Base-by-base conservation (phyloP, 2,888 invertebrate genomes). In the Nebria brevicollis region DNA sequence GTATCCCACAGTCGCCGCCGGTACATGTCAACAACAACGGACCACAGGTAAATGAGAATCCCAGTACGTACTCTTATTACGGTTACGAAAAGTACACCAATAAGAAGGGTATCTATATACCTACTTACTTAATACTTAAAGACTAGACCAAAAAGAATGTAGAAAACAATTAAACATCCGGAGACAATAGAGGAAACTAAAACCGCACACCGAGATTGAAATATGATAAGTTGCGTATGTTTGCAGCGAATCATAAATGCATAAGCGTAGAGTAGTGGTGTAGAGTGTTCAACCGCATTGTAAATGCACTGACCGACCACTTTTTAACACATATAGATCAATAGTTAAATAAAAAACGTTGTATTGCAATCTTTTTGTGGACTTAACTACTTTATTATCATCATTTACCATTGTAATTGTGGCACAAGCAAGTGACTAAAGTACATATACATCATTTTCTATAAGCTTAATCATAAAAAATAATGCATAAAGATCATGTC, bases 11-110 rank as follows among this genome's bases (percentile, higher is more conserved):
- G n/a, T 72, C 75, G 64, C 20, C 43, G 15, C 15, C 75, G 20
- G 75, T 34, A 43, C 54, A 10, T 75, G 75, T 64, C 75, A 43
- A 75, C 75, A 75, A 54, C 75, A 80, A 64, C 25, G 80, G 15
- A 54, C 54, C 54, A 70, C 80, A 75, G 80, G 68, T 68, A 68
- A 68, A 68, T 68, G 26, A 54, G 54, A 54, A 54, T 54, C 54
- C 13, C 4, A 11, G 74, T 79, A 41, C 15, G 74, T 79, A 41
- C 42, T 41, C 41, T 41, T 70, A 70, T 34, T 25, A 70, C 20
- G 34, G 26, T 11, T 25, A 8, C 20, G 70, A 70, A 34, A 34
- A 34, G 34, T 34, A 34, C 34, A 34, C 34, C 34, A 34, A 70
- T 20, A n/a, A 11, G 20, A 25, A 70, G 2, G 11, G 10, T 70